A percentile compares a stretch with the other conserved stretches of the same genome.
Conservation (phyloP, 2,888 invertebrate genomes). For the Apamea epomidion region DNA sequence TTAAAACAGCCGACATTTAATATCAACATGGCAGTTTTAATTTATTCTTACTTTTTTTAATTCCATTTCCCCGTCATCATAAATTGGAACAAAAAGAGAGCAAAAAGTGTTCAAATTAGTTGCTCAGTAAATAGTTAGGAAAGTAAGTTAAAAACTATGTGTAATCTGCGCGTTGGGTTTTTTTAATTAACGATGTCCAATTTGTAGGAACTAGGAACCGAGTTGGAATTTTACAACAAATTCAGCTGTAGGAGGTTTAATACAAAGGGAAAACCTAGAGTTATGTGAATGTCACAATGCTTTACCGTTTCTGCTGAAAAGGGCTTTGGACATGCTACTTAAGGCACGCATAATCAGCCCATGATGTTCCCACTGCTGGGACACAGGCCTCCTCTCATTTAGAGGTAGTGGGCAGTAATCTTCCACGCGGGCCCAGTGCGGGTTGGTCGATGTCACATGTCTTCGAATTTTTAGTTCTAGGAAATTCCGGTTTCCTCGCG, state of each 20-base stretch:
- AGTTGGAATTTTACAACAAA: neutral
- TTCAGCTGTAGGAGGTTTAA: neutral
- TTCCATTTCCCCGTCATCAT: neutral
- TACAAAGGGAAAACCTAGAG: neutral
- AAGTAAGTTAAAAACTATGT: conserved; percentile 40
- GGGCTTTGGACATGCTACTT: neutral
- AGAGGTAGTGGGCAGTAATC: neutral
- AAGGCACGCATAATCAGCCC: neutral
- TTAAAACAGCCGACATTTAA: neutral
- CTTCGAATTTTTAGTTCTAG: neutral
- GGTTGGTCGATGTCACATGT: neutral
- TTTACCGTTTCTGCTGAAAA: neutral
- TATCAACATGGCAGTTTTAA: neutral
- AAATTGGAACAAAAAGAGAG: conserved; percentile 10
- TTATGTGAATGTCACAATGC: neutral
- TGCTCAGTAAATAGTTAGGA: conserved; percentile 32
- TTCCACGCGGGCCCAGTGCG: neutral
- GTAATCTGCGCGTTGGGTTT: conserved; percentile 28
- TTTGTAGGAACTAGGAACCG: conserved; percentile 15
- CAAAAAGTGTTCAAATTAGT: conserved; percentile 30
- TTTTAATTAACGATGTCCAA: conserved; percentile 22
- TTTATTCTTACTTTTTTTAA: neutral
- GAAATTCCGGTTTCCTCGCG: neutral
- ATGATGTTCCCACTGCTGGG: neutral
- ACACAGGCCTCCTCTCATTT: neutral